Base-by-base conservation (phyloP, 2,113 vertebrate species). In the Myrmecophaga tridactyla region DNA sequence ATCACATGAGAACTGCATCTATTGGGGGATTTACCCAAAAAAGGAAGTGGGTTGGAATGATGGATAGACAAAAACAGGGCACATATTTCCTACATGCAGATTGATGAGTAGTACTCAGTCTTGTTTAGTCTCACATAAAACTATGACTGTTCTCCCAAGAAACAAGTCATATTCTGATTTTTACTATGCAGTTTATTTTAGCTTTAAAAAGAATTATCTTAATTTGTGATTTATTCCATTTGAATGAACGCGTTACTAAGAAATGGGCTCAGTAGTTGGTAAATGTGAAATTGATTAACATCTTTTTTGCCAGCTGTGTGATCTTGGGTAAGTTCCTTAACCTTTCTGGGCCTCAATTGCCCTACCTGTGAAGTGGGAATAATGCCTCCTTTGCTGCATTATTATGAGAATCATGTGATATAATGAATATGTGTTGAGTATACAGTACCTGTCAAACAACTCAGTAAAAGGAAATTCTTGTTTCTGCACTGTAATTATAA, bases 81-180 rank as follows among this genome's bases (percentile, higher is more conserved):
- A 77, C 15, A 43, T 75, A 76, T 18, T 75, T 29, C 29, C 34
- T 43, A 48, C 63, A 78, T 13, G 34, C 11, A 83, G 14, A 13
- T 76, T 76, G 34, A 70, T 73, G 51, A 14, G 18, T 15, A 80
- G 17, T 78, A 94, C 29, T 77, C 4, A 31, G 51, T 86, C 41
- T 8, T 4, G 78, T 39, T 62, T 73, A 72, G 12, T 75, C 18
- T 62, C 65, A 34, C 21, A 10, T 65, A 51, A 86, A 82, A 65
- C 18, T 91, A 62, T 36, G 34, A 34, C 15, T 82, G 23, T 36
- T 83, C 13, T 73, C 39, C 39, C 15, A 51, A 36, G 13, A 94
- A 90, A 89, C n/a, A 80, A 83, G 31, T 84, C 6, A 60, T 10
- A 72, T 78, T 92, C 88, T 73, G 11, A 75, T 94, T 91, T n/a